Base-by-base conservation (phyloP, 2,113 vertebrate genomes). In the Periophthalmus modestus region DNA sequence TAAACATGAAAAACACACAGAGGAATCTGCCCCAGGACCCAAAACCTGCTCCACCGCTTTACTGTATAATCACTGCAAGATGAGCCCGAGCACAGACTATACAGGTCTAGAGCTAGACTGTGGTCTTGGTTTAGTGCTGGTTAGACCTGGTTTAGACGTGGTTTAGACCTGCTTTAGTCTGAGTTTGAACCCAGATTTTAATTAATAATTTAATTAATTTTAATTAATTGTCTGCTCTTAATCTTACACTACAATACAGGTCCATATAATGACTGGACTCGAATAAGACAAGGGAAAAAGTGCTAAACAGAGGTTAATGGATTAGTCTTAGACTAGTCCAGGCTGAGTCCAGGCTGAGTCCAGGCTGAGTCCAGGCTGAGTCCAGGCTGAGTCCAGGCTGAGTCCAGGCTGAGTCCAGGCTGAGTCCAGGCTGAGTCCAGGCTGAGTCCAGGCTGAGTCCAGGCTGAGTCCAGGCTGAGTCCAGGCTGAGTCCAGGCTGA, bases 21-120 rank as follows among this genome's bases (percentile, higher is more conserved):
- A 85, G 85, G 78, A 85, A 89, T 82, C 71, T 69, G 79, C 85
- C 84, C 70, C 59, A 66, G 82, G 90, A 77, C 82, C 89, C 71
- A 74, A 81, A 85, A 79, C 82, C 88, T 88, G 92, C 84, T 91
- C 79, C 74, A 43, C 81, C 28, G 7, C 58, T 47, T 47, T 73
- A 52, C 55, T n/a, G 62, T 23, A 21, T 65, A 65, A 65, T 65
- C 62, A 65, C 62, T 39, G 5, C 62, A 65, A n/a, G 33, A 65
- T 65, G 62, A 65, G 62, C 7, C 28, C 28, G 5, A 34, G 7
- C 16, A 39, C 62, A 77, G 83, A 68, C 84, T 83, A 91, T 79
- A 82, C 84, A 85, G 88, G 81, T 81, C 80, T 9, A 82, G 18
- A 21, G 66, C 33, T 3, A 9, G 59, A 55, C 28, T 34, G 3